Conservation (phyloP, 2,113 vertebrate genomes). For the Hylia prasina region DNA sequence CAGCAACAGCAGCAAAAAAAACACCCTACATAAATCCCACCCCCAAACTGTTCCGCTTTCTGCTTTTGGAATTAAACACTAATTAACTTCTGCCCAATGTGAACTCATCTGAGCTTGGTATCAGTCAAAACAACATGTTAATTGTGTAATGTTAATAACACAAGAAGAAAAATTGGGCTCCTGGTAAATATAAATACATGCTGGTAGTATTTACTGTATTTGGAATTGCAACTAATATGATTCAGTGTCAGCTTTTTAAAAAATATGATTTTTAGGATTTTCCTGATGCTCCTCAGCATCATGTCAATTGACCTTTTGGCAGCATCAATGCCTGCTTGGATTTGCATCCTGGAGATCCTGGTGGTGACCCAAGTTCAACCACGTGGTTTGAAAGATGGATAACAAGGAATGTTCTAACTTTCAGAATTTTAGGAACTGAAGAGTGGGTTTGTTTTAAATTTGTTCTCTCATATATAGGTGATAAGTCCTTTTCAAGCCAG, state of each 20-base stretch:
- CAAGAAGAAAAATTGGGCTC: not conserved
- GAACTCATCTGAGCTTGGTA: not conserved
- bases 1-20: not conserved
- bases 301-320: accelerated
- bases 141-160: not conserved
- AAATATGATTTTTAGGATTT: not conserved
- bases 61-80: not conserved
- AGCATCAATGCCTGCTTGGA: not conserved
- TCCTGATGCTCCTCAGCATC: not conserved
- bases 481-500: not conserved
- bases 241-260: not conserved
- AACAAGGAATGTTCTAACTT: not conserved
- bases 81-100: not conserved
- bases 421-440: not conserved
- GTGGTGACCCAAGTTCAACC: not conserved
- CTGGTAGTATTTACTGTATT: not conserved
- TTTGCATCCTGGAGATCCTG: not conserved
- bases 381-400: accelerated
- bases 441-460: not conserved
- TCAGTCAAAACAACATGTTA: not conserved
- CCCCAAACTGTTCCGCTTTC: not conserved
- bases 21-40: not conserved
- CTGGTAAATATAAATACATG: not conserved
- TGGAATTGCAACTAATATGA: not conserved
- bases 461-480: accelerated